Conservation (phyloP, 2,113 vertebrate genomes). For the Catharus bicknelli region DNA sequence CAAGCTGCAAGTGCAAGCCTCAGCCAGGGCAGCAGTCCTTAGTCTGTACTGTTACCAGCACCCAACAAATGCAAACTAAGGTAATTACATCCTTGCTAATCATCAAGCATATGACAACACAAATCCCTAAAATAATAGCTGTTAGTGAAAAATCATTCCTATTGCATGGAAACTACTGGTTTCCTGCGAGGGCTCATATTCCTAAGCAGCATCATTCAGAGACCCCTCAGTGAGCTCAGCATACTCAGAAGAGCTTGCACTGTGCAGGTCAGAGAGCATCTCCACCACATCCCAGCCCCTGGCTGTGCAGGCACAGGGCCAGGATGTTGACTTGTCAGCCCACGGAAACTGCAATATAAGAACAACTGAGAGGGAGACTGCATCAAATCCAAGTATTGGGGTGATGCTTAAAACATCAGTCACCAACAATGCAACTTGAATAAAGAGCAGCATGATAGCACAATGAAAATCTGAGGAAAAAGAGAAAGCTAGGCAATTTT, state of each 20-base stretch:
- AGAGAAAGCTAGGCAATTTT: not conserved
- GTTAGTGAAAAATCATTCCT: not conserved
- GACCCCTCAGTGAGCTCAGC: rapidly evolving
- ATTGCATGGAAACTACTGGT: not conserved
- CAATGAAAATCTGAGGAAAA: not conserved
- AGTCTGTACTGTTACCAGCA: not conserved
- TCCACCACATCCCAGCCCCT: not conserved
- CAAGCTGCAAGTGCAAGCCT: constrained; percentile 19
- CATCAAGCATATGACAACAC: not conserved
- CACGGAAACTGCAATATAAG: not conserved
- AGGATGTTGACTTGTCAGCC: not conserved
- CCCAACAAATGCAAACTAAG: not conserved
- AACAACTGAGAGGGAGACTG: not conserved
- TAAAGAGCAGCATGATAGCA: rapidly evolving
- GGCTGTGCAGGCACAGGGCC: not conserved
- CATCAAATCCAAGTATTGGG: not conserved
- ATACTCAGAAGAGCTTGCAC: not conserved
- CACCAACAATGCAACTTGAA: not conserved
- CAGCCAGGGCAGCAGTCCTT: not conserved
- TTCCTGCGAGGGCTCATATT: not conserved
- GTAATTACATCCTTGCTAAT: not conserved
- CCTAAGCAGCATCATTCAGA: not conserved
- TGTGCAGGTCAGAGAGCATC: not conserved
- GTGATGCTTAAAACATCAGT: not conserved
- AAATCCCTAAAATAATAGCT: not conserved